Base-by-base conservation (phyloP, 1,140 invertebrate species). In the Drosophila kohkoa region DNA sequence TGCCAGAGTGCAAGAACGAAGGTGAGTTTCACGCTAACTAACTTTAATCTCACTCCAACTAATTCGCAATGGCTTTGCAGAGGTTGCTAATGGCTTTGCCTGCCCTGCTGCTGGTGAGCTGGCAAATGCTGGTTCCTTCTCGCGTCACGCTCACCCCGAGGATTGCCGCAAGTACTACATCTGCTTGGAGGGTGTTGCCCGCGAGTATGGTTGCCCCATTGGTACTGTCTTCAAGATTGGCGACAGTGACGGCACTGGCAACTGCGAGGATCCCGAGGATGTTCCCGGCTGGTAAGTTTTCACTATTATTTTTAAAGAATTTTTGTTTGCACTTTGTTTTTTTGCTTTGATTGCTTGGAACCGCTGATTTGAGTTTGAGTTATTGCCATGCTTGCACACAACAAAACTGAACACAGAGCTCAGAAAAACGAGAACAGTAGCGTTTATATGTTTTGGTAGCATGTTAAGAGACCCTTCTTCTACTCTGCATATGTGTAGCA, bases 121-220 rank as follows among this genome's bases (percentile, higher is more conserved):
- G 30, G 95, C 95, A 77, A 96, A 96, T 78, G 94, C 96, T 74
- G 98, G 97, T 71, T 97, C 97, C 52, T 99, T 98, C 95, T 98
- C 97, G 60, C 95, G 98, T 92, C 98, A 98, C 93, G 97, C 97
- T 70, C 98, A 99, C 93, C 97, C 97, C 54, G 97, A 98, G 67
- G 98, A 98, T 93, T 98, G 98, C 95, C 95, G 98, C 82, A 98
- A 98, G 92, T 99, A 98, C 93, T 99, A 97, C 94, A 97, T 98
- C 93, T 98, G 97, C 92, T 93, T 98, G 51, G 97, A 98, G 92
- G 96, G 96, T 71, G 96, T 95, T 58, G 96, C 98, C 67, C 95
- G 98, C 80, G 97, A 98, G 93, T 99, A 99, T 93, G 98, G 98
- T 64, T 99, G 98, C 93, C 97, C 97, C 78, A 97, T 99, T 90